A percentile compares a stretch with the other conserved stretches of the same genome.
Evolutionary conservation across 2,888 invertebrate genomes (phyloP).

Genomic region (Meteorus cinctellus): DNA sequence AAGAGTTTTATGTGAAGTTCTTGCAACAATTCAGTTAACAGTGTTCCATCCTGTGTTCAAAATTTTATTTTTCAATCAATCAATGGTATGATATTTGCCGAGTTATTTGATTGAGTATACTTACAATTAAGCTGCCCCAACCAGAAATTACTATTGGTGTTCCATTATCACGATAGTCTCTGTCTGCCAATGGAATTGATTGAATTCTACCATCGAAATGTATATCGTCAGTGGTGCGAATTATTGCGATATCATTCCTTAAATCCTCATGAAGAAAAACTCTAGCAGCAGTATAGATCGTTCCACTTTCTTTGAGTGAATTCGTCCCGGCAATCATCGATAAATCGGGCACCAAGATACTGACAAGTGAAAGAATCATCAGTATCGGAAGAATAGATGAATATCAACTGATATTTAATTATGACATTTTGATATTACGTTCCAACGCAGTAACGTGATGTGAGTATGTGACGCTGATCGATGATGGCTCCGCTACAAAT

Average conservation of each 20-base stretch:
- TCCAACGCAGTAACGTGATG: constrained; percentile 1
- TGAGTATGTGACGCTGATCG: constrained; percentile 4
- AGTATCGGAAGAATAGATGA: neutral
- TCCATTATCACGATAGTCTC: constrained; percentile 47
- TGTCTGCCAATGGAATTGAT: constrained; percentile 53
- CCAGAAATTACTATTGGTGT: constrained; percentile 56
- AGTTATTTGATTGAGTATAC: constrained; percentile 29
- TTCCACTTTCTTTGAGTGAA: constrained; percentile 48
- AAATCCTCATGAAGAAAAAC: constrained; percentile 52
- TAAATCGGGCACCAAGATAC: neutral
- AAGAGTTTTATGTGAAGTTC: neutral
- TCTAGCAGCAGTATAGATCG: constrained; percentile 45
- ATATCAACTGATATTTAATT: neutral
- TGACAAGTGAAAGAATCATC: neutral
- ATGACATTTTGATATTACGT: neutral
- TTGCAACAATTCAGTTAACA: neutral
- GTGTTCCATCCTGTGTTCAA: neutral
- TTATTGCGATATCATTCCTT: constrained; percentile 60
- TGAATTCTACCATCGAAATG: constrained; percentile 54
- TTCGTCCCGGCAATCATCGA: constrained; percentile 52
- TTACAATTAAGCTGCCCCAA: constrained; percentile 61
- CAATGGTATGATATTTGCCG: neutral
- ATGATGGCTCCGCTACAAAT: neutral
- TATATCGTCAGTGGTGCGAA: constrained; percentile 56
- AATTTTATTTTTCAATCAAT: no score